These are phyloP conservation scores for Pionites leucogaster DNA, from an alignment of 2,113 vertebrate genomes.

Conservation along the genomic window DNA sequence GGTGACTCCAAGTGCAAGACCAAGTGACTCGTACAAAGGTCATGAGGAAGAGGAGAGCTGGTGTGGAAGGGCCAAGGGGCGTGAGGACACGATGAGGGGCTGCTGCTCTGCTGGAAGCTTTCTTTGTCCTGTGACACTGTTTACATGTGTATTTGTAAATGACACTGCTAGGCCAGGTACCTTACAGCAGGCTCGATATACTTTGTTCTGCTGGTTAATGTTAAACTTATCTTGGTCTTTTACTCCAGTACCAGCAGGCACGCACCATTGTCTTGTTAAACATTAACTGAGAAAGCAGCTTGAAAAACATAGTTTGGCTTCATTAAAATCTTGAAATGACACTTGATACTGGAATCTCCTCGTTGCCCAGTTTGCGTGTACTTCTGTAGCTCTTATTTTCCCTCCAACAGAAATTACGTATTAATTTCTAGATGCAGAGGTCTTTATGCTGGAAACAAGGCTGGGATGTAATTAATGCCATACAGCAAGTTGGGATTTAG, in stretches of 20 bases:
- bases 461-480: neutral
- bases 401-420: neutral
- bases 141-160: neutral
- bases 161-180: neutral
- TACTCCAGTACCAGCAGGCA: neutral
- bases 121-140: fast-evolving
- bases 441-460: neutral
- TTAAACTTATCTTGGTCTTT: neutral
- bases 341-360: neutral
- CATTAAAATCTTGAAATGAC: neutral
- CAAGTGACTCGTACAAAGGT: neutral
- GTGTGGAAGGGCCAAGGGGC: fast-evolving
- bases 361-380: neutral
- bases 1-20: neutral
- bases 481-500: neutral
- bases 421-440: neutral
- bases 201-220: neutral
- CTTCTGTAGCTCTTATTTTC: neutral
- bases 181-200: neutral
- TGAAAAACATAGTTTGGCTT: neutral
- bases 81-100: fast-evolving
- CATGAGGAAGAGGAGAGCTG: neutral
- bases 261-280: neutral
- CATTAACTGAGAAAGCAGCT: neutral
- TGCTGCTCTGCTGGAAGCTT: neutral